Conservation (phyloP, 2,888 invertebrate genomes). For the Elysia crispata region DNA sequence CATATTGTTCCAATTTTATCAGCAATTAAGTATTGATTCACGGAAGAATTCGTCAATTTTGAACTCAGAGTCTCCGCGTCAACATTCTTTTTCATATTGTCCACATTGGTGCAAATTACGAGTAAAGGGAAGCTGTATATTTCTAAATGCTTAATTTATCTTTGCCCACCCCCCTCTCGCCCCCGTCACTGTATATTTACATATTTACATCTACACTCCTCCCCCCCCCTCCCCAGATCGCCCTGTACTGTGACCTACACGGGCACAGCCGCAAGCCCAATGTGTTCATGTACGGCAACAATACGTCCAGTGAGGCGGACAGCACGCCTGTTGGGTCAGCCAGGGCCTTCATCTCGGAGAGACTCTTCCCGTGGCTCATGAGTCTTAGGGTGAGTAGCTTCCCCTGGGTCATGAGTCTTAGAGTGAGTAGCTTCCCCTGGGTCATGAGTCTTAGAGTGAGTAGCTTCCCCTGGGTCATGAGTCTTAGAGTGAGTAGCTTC, state of each 20-base stretch:
- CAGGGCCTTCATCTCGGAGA: slow-evolving; percentile 71
- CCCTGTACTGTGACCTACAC: slow-evolving; percentile 76
- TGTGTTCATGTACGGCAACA: slow-evolving; percentile 78
- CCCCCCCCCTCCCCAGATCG: too few relatives aligned
- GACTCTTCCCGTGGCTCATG: slow-evolving; percentile 77
- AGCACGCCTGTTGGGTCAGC: slow-evolving; percentile 59
- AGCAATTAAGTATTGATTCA: too few relatives aligned
- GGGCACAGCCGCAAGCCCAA: slow-evolving; percentile 77
- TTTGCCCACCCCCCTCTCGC: too few relatives aligned
- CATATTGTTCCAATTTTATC: too few relatives aligned
- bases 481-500: slow-evolving; percentile 66
- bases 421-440: slow-evolving; percentile 58
- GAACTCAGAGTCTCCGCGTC: too few relatives aligned
- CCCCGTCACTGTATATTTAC: too few relatives aligned
- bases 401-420: slow-evolving; percentile 55
- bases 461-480: slow-evolving; percentile 2
- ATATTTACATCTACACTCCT: too few relatives aligned
- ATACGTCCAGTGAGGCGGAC: slow-evolving; percentile 63
- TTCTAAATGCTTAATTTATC: too few relatives aligned
- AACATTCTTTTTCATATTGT: too few relatives aligned
- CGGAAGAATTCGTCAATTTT: too few relatives aligned
- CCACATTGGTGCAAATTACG: too few relatives aligned
- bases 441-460: slow-evolving; percentile 66
- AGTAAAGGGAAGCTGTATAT: too few relatives aligned
- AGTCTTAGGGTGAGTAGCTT: slow-evolving; percentile 66